Base-by-base conservation (phyloP, 2,888 invertebrate genomes). In the Tetragnatha montana region DNA sequence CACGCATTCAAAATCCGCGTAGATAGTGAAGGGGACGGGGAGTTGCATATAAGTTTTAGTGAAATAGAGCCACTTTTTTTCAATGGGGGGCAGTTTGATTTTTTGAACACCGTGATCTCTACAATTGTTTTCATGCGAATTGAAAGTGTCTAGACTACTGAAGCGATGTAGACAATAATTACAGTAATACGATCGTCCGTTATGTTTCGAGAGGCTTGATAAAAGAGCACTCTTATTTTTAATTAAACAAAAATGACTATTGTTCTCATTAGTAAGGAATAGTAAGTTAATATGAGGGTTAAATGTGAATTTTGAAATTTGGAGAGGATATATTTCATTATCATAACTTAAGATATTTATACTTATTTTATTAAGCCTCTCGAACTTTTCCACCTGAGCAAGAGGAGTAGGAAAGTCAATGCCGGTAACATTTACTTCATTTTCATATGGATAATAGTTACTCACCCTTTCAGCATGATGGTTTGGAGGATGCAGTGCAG, bases 1-100 rank as follows among this genome's bases (percentile, higher is more conserved):
- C 6, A 80, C 4, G 12, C 51, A 88, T 84, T 88, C 80, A 74
- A 88, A 88, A 68, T 84, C 84, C n/a, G n/a, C 2, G 84, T 47
- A 75, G 17, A 35, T 6, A 7, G 6, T 17, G 17, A 14, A 35
- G 1, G 75, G 47, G 14, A 17, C 47, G 35, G 35, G 47, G 1
- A 47, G 14, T 35, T 35, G 22, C 47, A 35, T 35, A 75, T 0
- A 35, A 17, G 17, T 12, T 8, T 60, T 60, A 12, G 1, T 22
- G 17, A 75, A 75, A 12, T 7, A 3, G 17, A 75, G 35, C 35
- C 17, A 35, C 17, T 22, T 17, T 12, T 75, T 35, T 47, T 7
- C 21, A 6, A n/a, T 19, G 0, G 71, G 1, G 8, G 71, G 71
- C 71, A 71, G 14, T 21, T 71, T 71, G 17, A 71, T 71, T 21